These are phyloP conservation scores for Phoenicopterus ruber DNA, from an alignment of 2,113 vertebrate genomes.

Conservation along the genomic window DNA sequence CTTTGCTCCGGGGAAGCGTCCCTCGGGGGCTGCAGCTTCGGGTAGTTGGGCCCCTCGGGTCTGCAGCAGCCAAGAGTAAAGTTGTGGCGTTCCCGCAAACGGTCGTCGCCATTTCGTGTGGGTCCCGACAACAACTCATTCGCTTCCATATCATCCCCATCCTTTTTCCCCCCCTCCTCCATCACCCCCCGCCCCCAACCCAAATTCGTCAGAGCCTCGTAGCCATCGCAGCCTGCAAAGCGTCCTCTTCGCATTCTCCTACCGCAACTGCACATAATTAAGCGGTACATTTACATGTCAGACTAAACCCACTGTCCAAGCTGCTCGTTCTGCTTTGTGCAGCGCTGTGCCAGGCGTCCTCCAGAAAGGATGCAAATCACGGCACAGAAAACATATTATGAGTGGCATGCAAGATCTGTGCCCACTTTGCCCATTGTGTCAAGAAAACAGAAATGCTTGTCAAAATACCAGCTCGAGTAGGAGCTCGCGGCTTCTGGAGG, in stretches of 20 bases:
- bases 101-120: fast-evolving
- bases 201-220: neutral
- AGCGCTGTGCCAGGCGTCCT: neutral
- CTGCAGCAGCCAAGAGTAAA: neutral
- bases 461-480: constrained; percentile 58
- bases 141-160: neutral
- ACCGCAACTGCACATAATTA: neutral
- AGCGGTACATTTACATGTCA: neutral
- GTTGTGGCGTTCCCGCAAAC: fast-evolving
- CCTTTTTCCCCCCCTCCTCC: neutral
- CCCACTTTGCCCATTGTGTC: constrained; percentile 62
- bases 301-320: constrained; percentile 42
- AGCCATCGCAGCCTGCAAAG: neutral
- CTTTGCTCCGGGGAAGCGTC: neutral
- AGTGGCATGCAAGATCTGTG: constrained; percentile 24
- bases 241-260: neutral
- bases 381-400: constrained; percentile 3
- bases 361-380: constrained; percentile 5
- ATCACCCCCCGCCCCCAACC: neutral
- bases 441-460: constrained; percentile 68
- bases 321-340: constrained; percentile 7
- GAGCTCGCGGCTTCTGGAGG: constrained; percentile 51
- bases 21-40: neutral
- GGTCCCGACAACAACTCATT: fast-evolving
- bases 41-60: neutral